A percentile compares a stretch with the other conserved stretches of the same genome.
phyloP scores from a whole-genome alignment of 1,140 invertebrate genomes.

The Bombus superbus region DNA sequence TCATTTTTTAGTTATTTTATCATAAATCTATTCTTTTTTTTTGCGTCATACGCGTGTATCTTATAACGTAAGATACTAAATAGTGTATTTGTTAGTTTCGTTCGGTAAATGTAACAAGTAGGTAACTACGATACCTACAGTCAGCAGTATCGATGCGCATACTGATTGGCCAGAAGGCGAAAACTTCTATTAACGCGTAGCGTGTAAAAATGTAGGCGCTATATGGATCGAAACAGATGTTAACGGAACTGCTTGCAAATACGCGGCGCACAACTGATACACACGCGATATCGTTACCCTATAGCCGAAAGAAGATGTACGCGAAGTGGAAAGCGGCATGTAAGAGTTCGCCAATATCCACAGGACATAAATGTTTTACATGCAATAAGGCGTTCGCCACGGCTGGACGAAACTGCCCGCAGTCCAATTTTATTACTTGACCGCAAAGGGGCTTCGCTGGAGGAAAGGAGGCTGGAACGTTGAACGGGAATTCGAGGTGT shows the following conservation, averaged over 20 bases:
- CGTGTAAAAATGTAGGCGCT: not conserved
- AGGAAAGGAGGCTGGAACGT: constrained; percentile 39
- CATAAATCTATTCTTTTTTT: not conserved
- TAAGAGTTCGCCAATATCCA: constrained; percentile 76
- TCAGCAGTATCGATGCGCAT: not conserved
- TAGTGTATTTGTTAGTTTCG: too few relatives aligned
- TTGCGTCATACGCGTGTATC: not conserved
- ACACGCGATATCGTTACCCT: constrained; percentile 29
- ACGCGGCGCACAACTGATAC: not conserved
- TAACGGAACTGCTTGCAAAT: not conserved
- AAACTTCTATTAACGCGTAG: not conserved
- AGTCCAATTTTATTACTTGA: constrained; percentile 80
- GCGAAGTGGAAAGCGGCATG: constrained; percentile 19
- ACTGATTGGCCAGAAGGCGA: not conserved
- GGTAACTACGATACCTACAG: too few relatives aligned
- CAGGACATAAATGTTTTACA: constrained; percentile 81
- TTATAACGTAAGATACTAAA: too few relatives aligned
- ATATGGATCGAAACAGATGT: not conserved
- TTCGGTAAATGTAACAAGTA: not conserved
- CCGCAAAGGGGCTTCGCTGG: constrained; percentile 66
- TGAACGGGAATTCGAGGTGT: constrained; percentile 61
- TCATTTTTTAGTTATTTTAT: not conserved
- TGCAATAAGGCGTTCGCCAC: constrained; percentile 80
- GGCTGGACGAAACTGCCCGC: constrained; percentile 80
- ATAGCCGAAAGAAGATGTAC: constrained; percentile 11